These are phyloP conservation scores for Pelagia noctiluca DNA, from an alignment of 30 jellyfish, hydroid and myxozoan genomes.

Conservation along the genomic window DNA sequence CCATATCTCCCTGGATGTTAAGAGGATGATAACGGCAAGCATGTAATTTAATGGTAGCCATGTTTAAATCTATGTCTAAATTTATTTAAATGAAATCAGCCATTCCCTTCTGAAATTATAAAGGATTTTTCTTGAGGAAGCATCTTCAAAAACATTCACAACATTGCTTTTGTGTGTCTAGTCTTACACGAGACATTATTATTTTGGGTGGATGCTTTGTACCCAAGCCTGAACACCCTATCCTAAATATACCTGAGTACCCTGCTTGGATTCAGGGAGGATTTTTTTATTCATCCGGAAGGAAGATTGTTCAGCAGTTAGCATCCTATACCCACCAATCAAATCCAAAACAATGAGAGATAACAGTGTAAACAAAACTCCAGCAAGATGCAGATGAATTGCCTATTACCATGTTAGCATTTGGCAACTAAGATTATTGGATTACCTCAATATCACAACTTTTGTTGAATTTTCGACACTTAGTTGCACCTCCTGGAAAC, in stretches of 20 bases:
- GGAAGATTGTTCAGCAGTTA: slow-evolving; percentile 7
- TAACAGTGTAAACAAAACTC: slow-evolving; percentile 9
- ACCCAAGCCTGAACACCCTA: slow-evolving; percentile 13
- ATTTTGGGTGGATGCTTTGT: no score
- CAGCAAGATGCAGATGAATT: slow-evolving; percentile 14
- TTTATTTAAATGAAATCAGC: no score
- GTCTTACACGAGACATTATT: neutral
- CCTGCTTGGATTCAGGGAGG: neutral
- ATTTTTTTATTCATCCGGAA: no score
- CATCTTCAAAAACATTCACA: neutral
- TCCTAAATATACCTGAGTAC: no score
- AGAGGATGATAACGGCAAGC: no score
- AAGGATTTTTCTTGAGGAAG: no score
- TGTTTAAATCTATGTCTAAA: no score
- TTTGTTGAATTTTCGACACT: slow-evolving; percentile 3
- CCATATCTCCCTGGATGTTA: no score
- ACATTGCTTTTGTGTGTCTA: neutral
- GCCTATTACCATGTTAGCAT: slow-evolving; percentile 1
- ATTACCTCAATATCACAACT: slow-evolving; percentile 9
- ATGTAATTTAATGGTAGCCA: no score
- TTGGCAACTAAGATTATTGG: neutral
- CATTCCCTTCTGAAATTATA: no score
- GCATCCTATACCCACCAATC: neutral
- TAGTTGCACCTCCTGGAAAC: slow-evolving; percentile 19
- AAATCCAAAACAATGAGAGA: slow-evolving; percentile 6